Conservation (phyloP, 2,113 vertebrate genomes). For the Lynx canadensis region DNA sequence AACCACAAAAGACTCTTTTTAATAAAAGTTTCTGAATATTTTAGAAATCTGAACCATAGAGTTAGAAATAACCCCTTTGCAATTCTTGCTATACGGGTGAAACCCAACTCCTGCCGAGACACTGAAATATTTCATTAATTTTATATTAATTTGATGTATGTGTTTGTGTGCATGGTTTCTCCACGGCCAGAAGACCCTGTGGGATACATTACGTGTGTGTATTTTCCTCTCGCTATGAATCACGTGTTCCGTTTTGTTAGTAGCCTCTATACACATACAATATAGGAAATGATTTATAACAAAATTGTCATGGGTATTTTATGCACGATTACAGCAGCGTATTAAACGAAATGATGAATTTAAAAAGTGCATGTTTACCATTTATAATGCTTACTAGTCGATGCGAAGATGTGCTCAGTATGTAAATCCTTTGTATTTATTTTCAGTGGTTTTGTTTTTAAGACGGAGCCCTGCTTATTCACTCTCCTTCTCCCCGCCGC, state of each 20-base stretch:
- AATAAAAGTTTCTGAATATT: constrained; percentile 73
- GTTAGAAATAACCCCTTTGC: constrained; percentile 23
- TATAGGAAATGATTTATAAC: background rate
- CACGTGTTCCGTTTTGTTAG: background rate
- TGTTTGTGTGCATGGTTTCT: background rate
- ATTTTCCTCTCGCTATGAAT: background rate
- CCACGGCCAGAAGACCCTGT: background rate
- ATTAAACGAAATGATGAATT: background rate
- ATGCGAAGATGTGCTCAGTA: background rate
- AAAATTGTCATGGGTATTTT: background rate
- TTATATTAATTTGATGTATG: background rate
- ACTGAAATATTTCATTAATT: background rate
- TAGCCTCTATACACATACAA: background rate
- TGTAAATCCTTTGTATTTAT: background rate
- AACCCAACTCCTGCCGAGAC: background rate
- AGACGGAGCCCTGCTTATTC: fast-evolving
- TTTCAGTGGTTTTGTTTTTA: background rate
- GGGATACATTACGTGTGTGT: background rate
- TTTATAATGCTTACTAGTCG: fast-evolving
- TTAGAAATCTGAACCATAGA: constrained; percentile 56
- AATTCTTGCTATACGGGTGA: background rate
- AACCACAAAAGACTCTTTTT: constrained; percentile 58
- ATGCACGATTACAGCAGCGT: background rate
- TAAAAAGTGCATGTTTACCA: background rate
- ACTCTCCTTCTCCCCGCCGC: background rate